Evolutionary conservation across 2,797 vertebrate genomes (phyloP).

Genomic region (Emydoidea blandingii): DNA sequence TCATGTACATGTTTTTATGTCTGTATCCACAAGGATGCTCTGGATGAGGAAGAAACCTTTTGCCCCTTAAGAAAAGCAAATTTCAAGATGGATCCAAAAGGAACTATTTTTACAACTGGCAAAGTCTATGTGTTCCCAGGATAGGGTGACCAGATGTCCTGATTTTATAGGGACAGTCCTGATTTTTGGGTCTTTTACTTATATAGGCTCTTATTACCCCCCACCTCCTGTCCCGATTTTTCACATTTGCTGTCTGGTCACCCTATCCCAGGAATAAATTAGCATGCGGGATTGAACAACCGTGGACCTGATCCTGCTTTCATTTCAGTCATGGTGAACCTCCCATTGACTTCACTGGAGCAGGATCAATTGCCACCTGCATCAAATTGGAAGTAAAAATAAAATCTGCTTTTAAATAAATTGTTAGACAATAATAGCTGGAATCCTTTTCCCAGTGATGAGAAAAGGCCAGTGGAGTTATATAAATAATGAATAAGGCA

Average conservation of each 20-base stretch:
- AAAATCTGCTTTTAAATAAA: constrained; percentile 31
- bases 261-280: not conserved
- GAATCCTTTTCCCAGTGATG: constrained; percentile 3
- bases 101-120: not conserved
- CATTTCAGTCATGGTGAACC: constrained; percentile 16
- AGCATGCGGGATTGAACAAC: not conserved
- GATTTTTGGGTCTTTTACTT: too few species aligned
- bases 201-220: too few species aligned
- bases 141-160: too few species aligned
- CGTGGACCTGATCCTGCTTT: not conserved
- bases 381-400: constrained; percentile 9
- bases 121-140: not conserved
- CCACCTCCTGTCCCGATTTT: too few species aligned
- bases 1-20: not conserved
- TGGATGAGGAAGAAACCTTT: constrained; percentile 44
- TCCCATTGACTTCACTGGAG: not conserved
- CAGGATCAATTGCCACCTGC: not conserved
- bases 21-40: constrained; percentile 37
- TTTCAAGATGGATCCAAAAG: not conserved
- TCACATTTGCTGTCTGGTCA: too few species aligned
- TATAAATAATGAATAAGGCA: not conserved
- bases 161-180: too few species aligned
- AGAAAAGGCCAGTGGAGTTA: not conserved
- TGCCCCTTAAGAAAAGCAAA: constrained; percentile 7
- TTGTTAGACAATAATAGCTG: not conserved